Conservation (phyloP, 1,140 invertebrate species). For the Pissodes strobi region DNA sequence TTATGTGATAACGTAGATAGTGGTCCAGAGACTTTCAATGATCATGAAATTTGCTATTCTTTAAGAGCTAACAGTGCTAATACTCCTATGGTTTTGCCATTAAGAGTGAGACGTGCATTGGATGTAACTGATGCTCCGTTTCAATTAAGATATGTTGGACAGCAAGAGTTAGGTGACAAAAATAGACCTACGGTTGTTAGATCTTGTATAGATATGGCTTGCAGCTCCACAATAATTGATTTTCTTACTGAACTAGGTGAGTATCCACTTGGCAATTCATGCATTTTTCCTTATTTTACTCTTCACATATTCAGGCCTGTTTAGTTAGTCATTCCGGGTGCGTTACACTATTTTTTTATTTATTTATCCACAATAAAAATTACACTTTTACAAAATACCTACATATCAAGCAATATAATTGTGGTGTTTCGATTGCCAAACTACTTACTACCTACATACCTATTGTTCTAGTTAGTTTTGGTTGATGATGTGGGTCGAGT, state of each 20-base stretch:
- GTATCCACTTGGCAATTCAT: too few relatives aligned
- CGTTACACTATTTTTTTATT: too few relatives aligned
- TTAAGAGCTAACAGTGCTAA: slow-evolving; percentile 65
- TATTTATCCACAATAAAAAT: too few relatives aligned
- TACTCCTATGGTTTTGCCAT: slow-evolving; percentile 53
- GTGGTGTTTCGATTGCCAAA: too few relatives aligned
- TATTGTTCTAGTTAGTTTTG: too few relatives aligned
- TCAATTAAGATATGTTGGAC: slow-evolving; percentile 88
- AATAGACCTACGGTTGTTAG: slow-evolving; percentile 86
- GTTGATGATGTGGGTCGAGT: too few relatives aligned
- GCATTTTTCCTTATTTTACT: too few relatives aligned
- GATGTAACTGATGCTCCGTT: slow-evolving; percentile 80
- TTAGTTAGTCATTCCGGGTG: too few relatives aligned
- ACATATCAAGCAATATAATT: too few relatives aligned
- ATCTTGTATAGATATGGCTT: slow-evolving; percentile 89
- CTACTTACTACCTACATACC: too few relatives aligned
- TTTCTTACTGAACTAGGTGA: slow-evolving; percentile 82
- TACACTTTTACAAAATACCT: too few relatives aligned
- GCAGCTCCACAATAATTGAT: slow-evolving; percentile 85
- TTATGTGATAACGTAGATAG: slow-evolving; percentile 93
- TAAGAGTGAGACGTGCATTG: slow-evolving; percentile 77
- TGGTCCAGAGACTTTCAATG: slow-evolving; percentile 87
- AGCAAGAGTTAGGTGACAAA: slow-evolving; percentile 87
- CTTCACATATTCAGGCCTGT: too few relatives aligned
- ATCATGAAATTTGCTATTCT: slow-evolving; percentile 86